phyloP scores from a whole-genome alignment of 2,888 invertebrate genomes.

The Lacanobia oleracea region DNA sequence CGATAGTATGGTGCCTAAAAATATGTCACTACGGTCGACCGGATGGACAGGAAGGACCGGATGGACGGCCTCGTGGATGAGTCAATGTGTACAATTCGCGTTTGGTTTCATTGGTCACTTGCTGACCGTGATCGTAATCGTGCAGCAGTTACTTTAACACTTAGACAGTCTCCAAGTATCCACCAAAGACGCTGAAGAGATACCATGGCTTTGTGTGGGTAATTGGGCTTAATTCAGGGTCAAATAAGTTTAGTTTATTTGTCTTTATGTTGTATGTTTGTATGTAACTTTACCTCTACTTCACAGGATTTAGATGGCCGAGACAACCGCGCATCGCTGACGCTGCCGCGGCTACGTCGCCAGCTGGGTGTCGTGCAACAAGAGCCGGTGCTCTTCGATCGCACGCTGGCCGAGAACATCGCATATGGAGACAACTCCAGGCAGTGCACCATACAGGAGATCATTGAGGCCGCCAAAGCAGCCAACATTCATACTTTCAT shows the following conservation, averaged over 20 bases:
- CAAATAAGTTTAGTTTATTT: neutral
- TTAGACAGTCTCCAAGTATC: too few relatives aligned
- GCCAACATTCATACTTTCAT: slow-evolving; percentile 96
- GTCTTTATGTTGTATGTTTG: too few relatives aligned
- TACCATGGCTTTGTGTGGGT: too few relatives aligned
- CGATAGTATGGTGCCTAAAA: too few relatives aligned
- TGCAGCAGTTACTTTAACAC: too few relatives aligned
- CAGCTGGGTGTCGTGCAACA: slow-evolving; percentile 96
- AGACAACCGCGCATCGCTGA: slow-evolving; percentile 90
- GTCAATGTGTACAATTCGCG: too few relatives aligned
- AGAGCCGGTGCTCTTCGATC: slow-evolving; percentile 96
- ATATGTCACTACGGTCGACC: too few relatives aligned
- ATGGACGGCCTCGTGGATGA: too few relatives aligned
- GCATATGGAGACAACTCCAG: slow-evolving; percentile 95
- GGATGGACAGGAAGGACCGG: too few relatives aligned
- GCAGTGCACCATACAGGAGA: slow-evolving; percentile 92
- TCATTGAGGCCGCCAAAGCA: slow-evolving; percentile 93
- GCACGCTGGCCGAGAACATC: slow-evolving; percentile 96
- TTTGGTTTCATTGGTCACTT: too few relatives aligned
- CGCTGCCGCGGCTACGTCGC: slow-evolving; percentile 92
- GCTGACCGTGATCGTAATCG: too few relatives aligned
- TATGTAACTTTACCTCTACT: neutral
- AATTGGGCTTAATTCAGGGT: neutral
- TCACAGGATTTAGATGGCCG: slow-evolving; percentile 89
- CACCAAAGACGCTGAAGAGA: too few relatives aligned